Conservation (phyloP, 2,113 vertebrate species). For the Ceyx cyanopectus region DNA sequence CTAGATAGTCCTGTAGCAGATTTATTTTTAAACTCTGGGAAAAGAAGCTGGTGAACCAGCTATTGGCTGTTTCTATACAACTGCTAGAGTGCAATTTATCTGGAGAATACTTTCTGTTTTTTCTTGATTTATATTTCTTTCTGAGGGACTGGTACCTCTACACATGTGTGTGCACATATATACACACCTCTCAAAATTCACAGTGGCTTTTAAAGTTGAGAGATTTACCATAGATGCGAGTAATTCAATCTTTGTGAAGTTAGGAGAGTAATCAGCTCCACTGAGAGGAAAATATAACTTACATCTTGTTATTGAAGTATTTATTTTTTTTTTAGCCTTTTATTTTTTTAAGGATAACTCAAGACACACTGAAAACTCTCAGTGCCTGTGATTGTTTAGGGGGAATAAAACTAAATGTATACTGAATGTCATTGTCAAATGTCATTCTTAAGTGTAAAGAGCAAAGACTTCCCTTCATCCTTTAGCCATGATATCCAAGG, state of each 20-base stretch:
- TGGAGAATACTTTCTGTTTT: background rate
- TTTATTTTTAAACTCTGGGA: background rate
- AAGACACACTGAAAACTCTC: background rate
- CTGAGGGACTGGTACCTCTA: background rate
- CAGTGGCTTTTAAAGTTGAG: background rate
- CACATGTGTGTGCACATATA: accelerated
- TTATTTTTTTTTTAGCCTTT: background rate
- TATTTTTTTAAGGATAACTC: background rate
- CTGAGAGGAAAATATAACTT: background rate
- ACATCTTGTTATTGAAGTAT: background rate
- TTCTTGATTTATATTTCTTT: background rate
- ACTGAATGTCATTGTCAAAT: background rate
- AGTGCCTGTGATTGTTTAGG: background rate
- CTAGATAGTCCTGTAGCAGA: background rate
- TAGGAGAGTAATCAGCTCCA: background rate
- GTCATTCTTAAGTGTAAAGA: background rate
- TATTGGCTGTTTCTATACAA: background rate
- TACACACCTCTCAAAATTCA: background rate
- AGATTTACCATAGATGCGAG: background rate
- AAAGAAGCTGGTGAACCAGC: background rate
- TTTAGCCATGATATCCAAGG: background rate
- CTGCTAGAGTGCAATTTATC: background rate
- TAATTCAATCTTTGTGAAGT: background rate
- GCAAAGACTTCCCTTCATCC: background rate
- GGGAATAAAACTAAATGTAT: background rate